A percentile compares a stretch with the other conserved stretches of the same genome.
Conservation (phyloP, 2,113 vertebrate genomes). For the Sciurus niger region DNA sequence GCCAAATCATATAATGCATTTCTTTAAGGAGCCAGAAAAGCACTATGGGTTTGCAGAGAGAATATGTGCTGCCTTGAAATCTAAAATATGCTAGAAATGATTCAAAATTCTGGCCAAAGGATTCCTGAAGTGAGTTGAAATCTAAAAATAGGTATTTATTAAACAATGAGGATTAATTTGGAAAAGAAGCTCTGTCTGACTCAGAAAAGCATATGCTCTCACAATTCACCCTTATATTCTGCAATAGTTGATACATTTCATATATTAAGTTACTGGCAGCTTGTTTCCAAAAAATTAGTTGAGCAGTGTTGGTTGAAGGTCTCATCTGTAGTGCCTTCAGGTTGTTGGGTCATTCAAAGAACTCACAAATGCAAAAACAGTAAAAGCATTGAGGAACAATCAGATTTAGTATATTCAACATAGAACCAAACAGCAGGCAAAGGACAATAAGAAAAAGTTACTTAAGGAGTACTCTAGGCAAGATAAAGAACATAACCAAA, state of each 20-base stretch:
- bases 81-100: background rate
- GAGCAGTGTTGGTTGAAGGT: background rate
- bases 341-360: background rate
- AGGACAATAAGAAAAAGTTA: background rate
- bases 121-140: constrained; percentile 4
- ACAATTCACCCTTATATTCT: background rate
- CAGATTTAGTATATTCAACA: background rate
- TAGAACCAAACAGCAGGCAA: background rate
- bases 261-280: background rate
- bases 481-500: background rate
- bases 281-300: background rate
- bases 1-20: background rate
- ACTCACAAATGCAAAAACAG: background rate
- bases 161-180: constrained; percentile 3
- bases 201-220: background rate
- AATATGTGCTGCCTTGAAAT: background rate
- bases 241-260: background rate
- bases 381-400: background rate
- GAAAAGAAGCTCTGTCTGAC: background rate
- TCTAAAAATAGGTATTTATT: background rate
- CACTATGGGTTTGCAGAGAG: background rate
- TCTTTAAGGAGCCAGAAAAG: constrained; percentile 36
- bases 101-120: background rate
- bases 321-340: background rate
- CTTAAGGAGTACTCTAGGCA: background rate